Conservation (phyloP, 2,113 vertebrate genomes). For the Corythornis madagascariensis region DNA sequence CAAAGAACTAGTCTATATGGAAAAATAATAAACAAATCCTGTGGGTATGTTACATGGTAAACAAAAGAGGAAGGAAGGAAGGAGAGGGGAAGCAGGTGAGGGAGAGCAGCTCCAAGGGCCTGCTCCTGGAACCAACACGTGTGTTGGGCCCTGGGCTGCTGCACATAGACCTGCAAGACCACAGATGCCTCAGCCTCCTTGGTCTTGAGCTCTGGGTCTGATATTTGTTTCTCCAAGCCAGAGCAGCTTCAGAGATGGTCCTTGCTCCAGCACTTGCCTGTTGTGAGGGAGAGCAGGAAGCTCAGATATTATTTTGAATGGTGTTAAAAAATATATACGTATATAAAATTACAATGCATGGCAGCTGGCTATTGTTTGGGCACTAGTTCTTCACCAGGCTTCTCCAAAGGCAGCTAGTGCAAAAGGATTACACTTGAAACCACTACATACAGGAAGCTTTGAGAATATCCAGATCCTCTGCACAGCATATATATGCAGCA, state of each 20-base stretch:
- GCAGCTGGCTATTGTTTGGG: not conserved
- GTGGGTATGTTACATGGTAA: constrained; percentile 65
- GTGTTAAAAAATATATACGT: not conserved
- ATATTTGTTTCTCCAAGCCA: not conserved
- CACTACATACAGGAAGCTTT: constrained; percentile 5
- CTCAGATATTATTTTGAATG: constrained; percentile 2
- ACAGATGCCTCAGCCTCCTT: not conserved
- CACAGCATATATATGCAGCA: constrained; percentile 4
- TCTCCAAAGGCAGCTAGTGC: constrained; percentile 1
- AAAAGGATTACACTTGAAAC: constrained; percentile 10
- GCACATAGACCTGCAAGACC: not conserved
- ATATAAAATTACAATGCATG: not conserved
- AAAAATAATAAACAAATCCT: constrained; percentile 69
- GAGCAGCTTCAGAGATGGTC: not conserved
- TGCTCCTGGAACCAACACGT: not conserved
- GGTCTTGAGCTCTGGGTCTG: not conserved
- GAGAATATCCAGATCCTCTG: constrained; percentile 22
- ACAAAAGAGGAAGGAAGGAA: not conserved
- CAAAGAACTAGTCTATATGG: constrained; percentile 80
- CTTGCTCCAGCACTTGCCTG: not conserved
- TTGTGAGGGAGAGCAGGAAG: not conserved
- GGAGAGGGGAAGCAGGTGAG: not conserved
- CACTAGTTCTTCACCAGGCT: not conserved
- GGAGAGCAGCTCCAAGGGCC: constrained; percentile 7
- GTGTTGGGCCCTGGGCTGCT: not conserved